These are phyloP conservation scores for Xenus cinereus DNA, from an alignment of 2,113 vertebrate genomes.

Conservation along the genomic window DNA sequence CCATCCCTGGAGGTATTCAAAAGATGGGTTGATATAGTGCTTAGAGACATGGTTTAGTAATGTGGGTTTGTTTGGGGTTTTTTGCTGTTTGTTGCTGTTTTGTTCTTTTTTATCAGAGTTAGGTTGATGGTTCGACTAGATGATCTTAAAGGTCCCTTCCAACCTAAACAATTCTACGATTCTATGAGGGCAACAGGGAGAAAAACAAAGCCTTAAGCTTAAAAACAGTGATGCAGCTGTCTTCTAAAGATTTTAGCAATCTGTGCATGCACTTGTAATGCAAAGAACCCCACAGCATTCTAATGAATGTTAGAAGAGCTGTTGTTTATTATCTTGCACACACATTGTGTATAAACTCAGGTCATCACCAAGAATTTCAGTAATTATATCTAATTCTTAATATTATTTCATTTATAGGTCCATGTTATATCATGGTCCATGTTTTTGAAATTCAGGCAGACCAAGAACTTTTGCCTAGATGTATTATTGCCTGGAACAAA, in stretches of 20 bases:
- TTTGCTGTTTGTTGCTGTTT: too few relatives aligned
- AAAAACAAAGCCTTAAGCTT: too few relatives aligned
- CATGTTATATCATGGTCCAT: background rate
- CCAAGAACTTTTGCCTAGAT: background rate
- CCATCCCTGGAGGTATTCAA: too few relatives aligned
- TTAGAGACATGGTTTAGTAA: too few relatives aligned
- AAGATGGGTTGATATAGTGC: too few relatives aligned
- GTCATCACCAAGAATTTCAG: background rate
- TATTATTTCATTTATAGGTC: background rate
- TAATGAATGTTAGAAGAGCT: background rate
- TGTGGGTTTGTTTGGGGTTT: too few relatives aligned
- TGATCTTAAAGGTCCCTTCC: too few relatives aligned
- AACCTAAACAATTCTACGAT: too few relatives aligned
- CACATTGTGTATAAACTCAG: background rate
- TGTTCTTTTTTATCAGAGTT: too few relatives aligned
- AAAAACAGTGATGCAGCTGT: background rate
- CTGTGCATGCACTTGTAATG: background rate
- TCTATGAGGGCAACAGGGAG: too few relatives aligned
- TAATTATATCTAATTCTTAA: background rate
- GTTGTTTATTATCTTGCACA: background rate
- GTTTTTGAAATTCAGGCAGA: background rate
- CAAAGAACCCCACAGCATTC: background rate
- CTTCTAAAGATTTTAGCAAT: background rate
- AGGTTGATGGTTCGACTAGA: too few relatives aligned
- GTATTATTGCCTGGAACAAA: background rate